Evolutionary conservation across 1,140 invertebrate species (phyloP).

Genomic region (Pseudomyrmex concolor): DNA sequence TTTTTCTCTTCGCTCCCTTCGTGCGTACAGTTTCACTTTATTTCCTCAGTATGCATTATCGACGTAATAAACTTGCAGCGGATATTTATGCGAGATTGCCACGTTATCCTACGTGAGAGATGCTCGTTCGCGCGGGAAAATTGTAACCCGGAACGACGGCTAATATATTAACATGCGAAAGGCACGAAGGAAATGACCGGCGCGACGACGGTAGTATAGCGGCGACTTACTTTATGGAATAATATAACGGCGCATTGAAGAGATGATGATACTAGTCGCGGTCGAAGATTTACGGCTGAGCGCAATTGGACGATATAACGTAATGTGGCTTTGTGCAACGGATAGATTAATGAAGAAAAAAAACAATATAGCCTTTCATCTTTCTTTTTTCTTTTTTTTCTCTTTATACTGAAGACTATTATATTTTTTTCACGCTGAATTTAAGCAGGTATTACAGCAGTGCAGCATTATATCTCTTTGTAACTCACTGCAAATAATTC

Average conservation of each 20-base stretch:
- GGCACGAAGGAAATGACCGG: slow-evolving; percentile 44
- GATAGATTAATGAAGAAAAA: slow-evolving; percentile 54
- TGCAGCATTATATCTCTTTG: slow-evolving; percentile 24
- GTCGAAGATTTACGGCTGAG: slow-evolving; percentile 40
- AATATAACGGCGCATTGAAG: slow-evolving; percentile 54
- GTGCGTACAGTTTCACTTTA: slow-evolving; percentile 9
- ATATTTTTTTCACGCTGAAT: not conserved
- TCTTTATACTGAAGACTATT: too few relatives aligned
- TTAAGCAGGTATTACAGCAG: slow-evolving; percentile 2
- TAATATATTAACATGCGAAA: slow-evolving; percentile 64
- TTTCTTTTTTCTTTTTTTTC: not conserved
- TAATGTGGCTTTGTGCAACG: slow-evolving; percentile 36
- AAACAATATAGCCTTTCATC: not conserved
- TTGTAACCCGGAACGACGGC: slow-evolving; percentile 40
- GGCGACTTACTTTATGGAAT: slow-evolving; percentile 43
- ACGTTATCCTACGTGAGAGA: slow-evolving; percentile 67
- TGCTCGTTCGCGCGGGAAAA: slow-evolving; percentile 59
- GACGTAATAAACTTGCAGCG: slow-evolving; percentile 60
- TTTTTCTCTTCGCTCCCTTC: not conserved
- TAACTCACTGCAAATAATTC: not conserved
- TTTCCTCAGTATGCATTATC: slow-evolving; percentile 60
- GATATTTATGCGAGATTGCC: slow-evolving; percentile 58
- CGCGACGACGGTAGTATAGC: not conserved
- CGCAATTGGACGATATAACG: slow-evolving; percentile 46
- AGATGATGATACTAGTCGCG: slow-evolving; percentile 62